These are phyloP conservation scores for Acestrorhynchus altus DNA, from an alignment of 2,797 vertebrate species.

Conservation along the genomic window DNA sequence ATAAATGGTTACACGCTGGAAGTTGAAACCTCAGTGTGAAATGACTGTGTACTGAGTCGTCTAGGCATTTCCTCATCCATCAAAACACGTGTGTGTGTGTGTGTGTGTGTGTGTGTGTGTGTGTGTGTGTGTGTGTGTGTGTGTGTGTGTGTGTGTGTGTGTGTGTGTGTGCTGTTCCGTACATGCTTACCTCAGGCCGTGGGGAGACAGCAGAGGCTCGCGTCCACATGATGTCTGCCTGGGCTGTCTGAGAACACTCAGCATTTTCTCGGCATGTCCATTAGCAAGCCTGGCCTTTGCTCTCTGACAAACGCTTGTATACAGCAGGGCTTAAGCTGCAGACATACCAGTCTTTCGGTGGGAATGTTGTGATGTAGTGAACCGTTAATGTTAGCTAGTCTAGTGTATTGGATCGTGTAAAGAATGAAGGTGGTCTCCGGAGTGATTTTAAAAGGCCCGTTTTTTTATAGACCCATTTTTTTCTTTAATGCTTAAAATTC, in stretches of 20 bases:
- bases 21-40: conserved; percentile 19
- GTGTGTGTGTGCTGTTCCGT: conserved; percentile 21
- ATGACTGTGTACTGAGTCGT: conserved; percentile 17
- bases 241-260: background rate
- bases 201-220: background rate
- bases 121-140: conserved; percentile 29
- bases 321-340: background rate
- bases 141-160: conserved; percentile 29
- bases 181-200: background rate
- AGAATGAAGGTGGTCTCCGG: too few species aligned
- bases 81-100: conserved; percentile 29
- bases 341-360: background rate
- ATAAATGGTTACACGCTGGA: conserved; percentile 29
- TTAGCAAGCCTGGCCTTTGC: conserved; percentile 3
- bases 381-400: too few species aligned
- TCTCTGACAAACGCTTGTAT: background rate
- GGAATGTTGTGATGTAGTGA: too few species aligned
- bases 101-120: conserved; percentile 27
- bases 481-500: too few species aligned
- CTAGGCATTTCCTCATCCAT: conserved; percentile 15
- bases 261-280: conserved; percentile 16
- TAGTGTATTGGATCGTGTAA: too few species aligned
- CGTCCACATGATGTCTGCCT: conserved; percentile 9
- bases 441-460: too few species aligned
- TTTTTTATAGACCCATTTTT: too few species aligned